Evolutionary conservation across 2,797 vertebrate species (phyloP), one percentile per base, ranked within the genome.

Genomic region (Malacoctenus gilli): DNA sequence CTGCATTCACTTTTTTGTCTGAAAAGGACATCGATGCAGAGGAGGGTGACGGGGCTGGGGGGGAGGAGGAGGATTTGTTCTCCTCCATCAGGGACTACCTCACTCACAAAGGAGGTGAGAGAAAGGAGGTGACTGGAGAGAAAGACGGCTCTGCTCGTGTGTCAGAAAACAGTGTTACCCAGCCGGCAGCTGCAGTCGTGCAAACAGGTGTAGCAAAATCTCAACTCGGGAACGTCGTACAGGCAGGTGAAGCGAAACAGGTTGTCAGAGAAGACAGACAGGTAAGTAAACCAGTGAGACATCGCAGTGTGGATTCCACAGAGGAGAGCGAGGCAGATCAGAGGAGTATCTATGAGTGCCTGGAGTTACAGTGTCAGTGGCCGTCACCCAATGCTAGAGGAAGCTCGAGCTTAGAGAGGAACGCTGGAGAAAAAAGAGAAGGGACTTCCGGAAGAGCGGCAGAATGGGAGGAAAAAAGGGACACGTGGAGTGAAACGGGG

Each of bases 1-100:
- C 91, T 64, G 88, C 89, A 84, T 92, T 95, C 73, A 85, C 80
- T 79, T 87, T 93, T 23, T 91, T 91, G 68, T 88, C 93, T 84
- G 93, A 96, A 83, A 92, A 94, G 88, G 94, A 94, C 88, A 84
- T 81, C 60, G 92, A 94, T 83, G 89, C 68, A 70, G 94, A 94
- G 71, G 94, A 86, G 20, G 91, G 94, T 74, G 93, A 94, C 64
- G 91, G 90, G 61, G 88, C 87, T 82, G 89, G 87, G 82, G 89
- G 81, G 72, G 92, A 93, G 84, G 95, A 95, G 68, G 95, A 97
- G 50, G 95, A 98, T 79, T 90, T 98, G 72, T 93, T 98, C 88
- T 94, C 94, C 47, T 95, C 94, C 53, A 92, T 98, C 78, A 95
- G 93, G 89, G 94, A 95, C 83, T 96, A 95, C 87, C 89, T 98